Conservation (phyloP, 2,888 invertebrate species). For the Cybosia mesomella region DNA sequence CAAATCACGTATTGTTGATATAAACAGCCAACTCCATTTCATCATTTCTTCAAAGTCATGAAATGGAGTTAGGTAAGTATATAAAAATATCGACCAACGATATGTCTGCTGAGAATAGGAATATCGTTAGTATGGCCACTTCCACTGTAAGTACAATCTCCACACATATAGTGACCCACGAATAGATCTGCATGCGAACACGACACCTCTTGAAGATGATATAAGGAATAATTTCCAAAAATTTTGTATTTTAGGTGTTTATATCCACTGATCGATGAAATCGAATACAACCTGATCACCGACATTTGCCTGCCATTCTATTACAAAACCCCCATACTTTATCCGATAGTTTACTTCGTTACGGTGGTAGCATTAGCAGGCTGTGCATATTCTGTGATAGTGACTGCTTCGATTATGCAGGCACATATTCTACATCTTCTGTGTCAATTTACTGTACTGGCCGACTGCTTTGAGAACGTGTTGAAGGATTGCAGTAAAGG, state of each 20-base stretch:
- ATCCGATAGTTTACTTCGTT: conserved; percentile 60
- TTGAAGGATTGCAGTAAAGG: conserved; percentile 61
- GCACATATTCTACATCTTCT: conserved; percentile 72
- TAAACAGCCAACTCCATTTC: too few relatives aligned
- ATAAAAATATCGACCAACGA: too few relatives aligned
- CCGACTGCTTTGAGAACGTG: conserved; percentile 72
- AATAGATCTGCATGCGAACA: too few relatives aligned
- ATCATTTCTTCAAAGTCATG: too few relatives aligned
- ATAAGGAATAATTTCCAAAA: too few relatives aligned
- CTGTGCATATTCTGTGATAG: conserved; percentile 73
- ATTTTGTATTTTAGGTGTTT: conserved; percentile 65
- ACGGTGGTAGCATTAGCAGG: conserved; percentile 64
- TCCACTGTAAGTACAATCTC: too few relatives aligned
- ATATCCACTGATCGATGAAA: conserved; percentile 72
- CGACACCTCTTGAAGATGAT: too few relatives aligned
- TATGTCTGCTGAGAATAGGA: too few relatives aligned
- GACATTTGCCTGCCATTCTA: conserved; percentile 64
- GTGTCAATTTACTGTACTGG: conserved; percentile 71
- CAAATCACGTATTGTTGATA: too few relatives aligned
- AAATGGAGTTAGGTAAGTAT: too few relatives aligned
- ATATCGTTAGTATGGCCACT: too few relatives aligned
- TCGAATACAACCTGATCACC: conserved; percentile 74
- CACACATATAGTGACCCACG: too few relatives aligned
- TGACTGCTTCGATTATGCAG: conserved; percentile 72
- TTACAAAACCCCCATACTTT: conserved; percentile 57